A percentile compares a stretch with the other conserved stretches of the same genome.
Conservation (phyloP, 1,140 invertebrate genomes). For the Ephestia elutella region DNA sequence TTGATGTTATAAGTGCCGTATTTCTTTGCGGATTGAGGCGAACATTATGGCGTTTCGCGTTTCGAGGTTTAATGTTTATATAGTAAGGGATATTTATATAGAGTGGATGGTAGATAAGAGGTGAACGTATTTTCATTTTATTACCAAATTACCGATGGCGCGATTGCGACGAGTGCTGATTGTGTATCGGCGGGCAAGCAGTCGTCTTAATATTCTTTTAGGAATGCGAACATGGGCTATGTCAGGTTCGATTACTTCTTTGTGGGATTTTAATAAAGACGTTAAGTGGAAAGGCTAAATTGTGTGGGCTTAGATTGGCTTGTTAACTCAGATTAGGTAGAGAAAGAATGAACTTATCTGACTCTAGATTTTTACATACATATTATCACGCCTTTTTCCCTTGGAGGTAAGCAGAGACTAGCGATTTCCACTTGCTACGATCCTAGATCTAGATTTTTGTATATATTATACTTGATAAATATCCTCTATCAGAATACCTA, state of each 20-base stretch:
- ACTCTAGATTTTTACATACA: too few relatives aligned
- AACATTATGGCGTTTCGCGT: slow-evolving; percentile 30
- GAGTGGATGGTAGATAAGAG: slow-evolving; percentile 68
- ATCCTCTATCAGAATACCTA: too few relatives aligned
- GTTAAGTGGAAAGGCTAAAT: not conserved
- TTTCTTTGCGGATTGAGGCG: slow-evolving; percentile 19
- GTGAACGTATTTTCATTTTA: slow-evolving; percentile 72
- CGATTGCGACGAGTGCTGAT: slow-evolving; percentile 58
- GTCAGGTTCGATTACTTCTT: not conserved
- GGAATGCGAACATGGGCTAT: not conserved
- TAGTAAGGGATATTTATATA: slow-evolving; percentile 62
- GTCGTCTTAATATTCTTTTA: slow-evolving; percentile 51
- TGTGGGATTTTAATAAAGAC: not conserved
- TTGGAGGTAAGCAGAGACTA: too few relatives aligned
- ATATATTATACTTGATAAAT: too few relatives aligned
- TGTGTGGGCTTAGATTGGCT: too few relatives aligned
- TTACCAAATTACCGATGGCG: slow-evolving; percentile 74
- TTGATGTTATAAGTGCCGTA: slow-evolving; percentile 9
- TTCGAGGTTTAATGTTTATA: slow-evolving; percentile 54
- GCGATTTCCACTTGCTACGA: too few relatives aligned
- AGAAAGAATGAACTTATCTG: too few relatives aligned
- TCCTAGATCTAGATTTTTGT: too few relatives aligned
- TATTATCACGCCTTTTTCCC: too few relatives aligned
- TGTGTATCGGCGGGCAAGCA: slow-evolving; percentile 67
- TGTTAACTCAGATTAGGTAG: too few relatives aligned